phyloP scores from a whole-genome alignment of 1,140 invertebrate genomes.

The Lepidurus couesii region DNA sequence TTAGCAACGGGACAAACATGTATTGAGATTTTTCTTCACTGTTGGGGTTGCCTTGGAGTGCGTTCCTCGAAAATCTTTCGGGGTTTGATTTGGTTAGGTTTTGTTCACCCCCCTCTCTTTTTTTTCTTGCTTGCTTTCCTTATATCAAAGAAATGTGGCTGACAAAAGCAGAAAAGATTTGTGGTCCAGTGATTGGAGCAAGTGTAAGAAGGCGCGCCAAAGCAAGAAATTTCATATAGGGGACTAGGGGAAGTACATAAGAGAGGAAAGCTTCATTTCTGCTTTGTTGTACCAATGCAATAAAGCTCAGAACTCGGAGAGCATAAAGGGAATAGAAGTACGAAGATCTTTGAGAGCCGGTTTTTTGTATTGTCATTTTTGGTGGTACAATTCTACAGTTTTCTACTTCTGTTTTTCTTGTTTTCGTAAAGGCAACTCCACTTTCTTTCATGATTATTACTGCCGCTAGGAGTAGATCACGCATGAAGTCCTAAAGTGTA shows the following conservation, averaged over 20 bases:
- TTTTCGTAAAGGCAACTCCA: background rate
- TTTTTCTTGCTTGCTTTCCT: background rate
- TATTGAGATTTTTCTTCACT: background rate
- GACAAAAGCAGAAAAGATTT: slow-evolving; percentile 10
- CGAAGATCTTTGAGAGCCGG: background rate
- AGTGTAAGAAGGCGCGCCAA: slow-evolving; percentile 7
- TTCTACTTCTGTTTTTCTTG: background rate
- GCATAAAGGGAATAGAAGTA: background rate
- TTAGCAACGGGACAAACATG: slow-evolving; percentile 12
- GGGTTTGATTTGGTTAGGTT: background rate
- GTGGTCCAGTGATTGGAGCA: slow-evolving; percentile 17
- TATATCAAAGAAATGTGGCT: background rate
- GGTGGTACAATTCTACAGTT: background rate
- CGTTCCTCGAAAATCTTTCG: background rate
- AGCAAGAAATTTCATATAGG: slow-evolving; percentile 11
- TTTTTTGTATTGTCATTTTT: background rate
- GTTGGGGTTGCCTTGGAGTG: slow-evolving; percentile 2
- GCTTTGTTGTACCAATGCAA: slow-evolving; percentile 22
- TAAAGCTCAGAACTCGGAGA: background rate
- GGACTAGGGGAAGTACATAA: background rate
- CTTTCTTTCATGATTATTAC: background rate
- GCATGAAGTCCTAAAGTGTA: background rate
- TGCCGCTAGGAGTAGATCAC: background rate
- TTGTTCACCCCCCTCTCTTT: background rate
- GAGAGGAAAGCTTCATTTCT: background rate